phyloP scores from a whole-genome alignment of 2,113 vertebrate species.

The Galbula dea region DNA sequence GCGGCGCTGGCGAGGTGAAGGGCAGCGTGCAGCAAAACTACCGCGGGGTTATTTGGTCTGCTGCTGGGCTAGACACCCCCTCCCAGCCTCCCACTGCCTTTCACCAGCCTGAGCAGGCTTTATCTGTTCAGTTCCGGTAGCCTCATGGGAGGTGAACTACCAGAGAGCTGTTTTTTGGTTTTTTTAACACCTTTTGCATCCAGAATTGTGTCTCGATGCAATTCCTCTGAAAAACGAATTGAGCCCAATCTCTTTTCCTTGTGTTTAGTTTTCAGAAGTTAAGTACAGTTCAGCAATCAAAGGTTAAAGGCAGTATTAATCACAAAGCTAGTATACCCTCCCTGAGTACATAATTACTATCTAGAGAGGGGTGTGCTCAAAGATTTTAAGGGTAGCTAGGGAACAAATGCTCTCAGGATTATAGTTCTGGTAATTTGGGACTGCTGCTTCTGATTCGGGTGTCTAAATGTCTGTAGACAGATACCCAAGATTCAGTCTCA shows the following conservation, averaged over 20 bases:
- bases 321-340: background rate
- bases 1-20: background rate
- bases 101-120: no score
- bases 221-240: background rate
- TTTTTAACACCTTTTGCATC: no score
- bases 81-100: no score
- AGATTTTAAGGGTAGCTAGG: conserved; percentile 42
- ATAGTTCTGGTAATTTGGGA: conserved; percentile 15
- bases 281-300: background rate
- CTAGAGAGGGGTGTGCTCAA: conserved; percentile 27
- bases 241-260: background rate
- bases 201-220: background rate
- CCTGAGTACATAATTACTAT: conserved; percentile 49
- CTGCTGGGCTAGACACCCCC: background rate
- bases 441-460: conserved; percentile 5
- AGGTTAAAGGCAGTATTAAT: conserved; percentile 36
- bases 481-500: background rate
- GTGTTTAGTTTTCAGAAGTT: background rate
- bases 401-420: conserved; percentile 39
- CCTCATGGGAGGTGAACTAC: background rate
- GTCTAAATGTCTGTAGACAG: background rate
- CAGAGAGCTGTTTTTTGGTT: background rate
- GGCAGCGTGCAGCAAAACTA: background rate
- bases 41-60: background rate
- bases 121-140: background rate